A percentile compares a stretch with the other conserved stretches of the same genome.
Evolutionary conservation across 2,797 vertebrate genomes (phyloP).

Genomic region (Sebastes variabilis): DNA sequence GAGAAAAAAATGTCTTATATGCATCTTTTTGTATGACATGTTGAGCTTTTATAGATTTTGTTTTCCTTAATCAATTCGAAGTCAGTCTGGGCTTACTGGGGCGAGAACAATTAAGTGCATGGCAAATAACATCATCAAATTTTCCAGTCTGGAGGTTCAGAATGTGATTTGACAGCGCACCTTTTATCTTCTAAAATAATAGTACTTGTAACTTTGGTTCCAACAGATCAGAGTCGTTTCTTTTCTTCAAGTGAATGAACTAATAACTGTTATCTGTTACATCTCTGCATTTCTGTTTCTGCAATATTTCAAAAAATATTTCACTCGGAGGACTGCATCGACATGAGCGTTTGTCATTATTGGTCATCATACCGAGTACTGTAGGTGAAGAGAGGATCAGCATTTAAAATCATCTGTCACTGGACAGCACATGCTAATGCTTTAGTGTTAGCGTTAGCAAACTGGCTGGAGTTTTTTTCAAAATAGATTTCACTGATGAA

Average conservation of each 20-base stretch:
- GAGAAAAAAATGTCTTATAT: constrained; percentile 95
- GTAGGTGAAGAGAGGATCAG: constrained; percentile 1
- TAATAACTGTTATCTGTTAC: constrained; percentile 13
- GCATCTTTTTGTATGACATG: constrained; percentile 99
- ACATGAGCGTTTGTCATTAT: constrained; percentile 19
- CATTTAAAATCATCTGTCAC: neutral
- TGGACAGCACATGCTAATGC: neutral
- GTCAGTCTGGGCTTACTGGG: constrained; percentile 83
- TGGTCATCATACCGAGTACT: neutral
- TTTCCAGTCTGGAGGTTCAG: constrained; percentile 33
- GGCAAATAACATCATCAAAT: constrained; percentile 57
- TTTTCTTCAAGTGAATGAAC: constrained; percentile 31
- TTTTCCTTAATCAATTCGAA: constrained; percentile 86
- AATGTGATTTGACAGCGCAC: constrained; percentile 43
- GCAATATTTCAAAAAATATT: constrained; percentile 19
- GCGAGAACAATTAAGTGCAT: constrained; percentile 68
- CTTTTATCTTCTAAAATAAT: constrained; percentile 40
- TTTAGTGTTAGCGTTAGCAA: neutral
- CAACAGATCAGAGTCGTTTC: constrained; percentile 6
- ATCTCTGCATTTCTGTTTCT: constrained; percentile 40
- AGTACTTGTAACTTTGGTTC: constrained; percentile 31
- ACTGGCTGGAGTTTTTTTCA: neutral
- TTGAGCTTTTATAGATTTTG: constrained; percentile 96
- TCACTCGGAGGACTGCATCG: constrained; percentile 23
- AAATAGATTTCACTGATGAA: neutral